Percentiles rank a stretch among this genome's conserved stretches.
Evolutionary conservation across 2,113 vertebrate genomes (phyloP).

Genomic region (Catharus bicknelli): DNA sequence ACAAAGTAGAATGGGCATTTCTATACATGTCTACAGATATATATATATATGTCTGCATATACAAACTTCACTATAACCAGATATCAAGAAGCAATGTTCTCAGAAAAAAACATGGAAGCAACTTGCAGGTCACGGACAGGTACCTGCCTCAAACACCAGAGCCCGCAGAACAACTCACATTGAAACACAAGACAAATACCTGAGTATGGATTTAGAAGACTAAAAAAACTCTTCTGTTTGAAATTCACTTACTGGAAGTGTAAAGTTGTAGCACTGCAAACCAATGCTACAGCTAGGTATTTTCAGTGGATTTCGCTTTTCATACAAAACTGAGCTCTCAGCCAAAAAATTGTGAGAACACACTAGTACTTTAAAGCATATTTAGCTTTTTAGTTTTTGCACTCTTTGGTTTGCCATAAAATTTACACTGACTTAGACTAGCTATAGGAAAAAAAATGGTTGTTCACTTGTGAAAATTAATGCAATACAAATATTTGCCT

Average conservation of each 20-base stretch:
- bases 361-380: neutral
- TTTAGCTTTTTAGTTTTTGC: neutral
- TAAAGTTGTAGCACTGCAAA: neutral
- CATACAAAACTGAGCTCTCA: neutral
- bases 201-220: neutral
- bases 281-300: neutral
- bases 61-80: neutral
- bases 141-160: fast-evolving
- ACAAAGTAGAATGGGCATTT: neutral
- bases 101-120: neutral
- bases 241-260: neutral
- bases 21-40: fast-evolving
- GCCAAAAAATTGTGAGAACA: neutral
- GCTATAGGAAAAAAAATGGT: neutral
- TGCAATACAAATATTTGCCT: neutral
- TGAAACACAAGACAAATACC: neutral
- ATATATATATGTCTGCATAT: too few species aligned
- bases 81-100: neutral
- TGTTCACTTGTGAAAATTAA: neutral
- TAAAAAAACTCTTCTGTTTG: neutral
- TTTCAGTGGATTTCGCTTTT: neutral
- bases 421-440: neutral
- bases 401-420: neutral
- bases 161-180: neutral
- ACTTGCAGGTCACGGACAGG: neutral